Conservation (phyloP, 2,113 vertebrate genomes). For the Parus major region DNA sequence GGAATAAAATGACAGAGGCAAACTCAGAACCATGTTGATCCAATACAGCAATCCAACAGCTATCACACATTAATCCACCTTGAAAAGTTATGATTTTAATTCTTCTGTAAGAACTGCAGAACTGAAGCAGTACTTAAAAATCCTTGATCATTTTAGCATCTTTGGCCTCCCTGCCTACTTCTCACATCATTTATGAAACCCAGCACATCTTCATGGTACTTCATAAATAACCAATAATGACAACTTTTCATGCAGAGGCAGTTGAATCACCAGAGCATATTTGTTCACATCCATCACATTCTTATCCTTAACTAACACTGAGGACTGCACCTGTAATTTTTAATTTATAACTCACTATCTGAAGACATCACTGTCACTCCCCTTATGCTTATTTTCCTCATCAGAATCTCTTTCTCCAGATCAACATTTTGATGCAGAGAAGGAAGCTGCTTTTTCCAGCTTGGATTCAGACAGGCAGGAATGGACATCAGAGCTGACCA, state of each 20-base stretch:
- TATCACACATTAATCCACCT: neutral
- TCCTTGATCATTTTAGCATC: neutral
- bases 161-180: neutral
- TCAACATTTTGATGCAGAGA: neutral
- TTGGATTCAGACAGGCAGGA: neutral
- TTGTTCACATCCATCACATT: neutral
- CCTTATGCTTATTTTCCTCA: neutral
- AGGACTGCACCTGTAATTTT: neutral
- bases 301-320: neutral
- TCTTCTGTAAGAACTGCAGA: neutral
- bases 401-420: neutral
- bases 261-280: neutral
- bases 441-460: neutral
- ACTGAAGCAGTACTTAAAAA: neutral
- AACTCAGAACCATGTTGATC: neutral
- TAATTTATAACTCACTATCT: neutral
- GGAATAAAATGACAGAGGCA: neutral
- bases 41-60: neutral
- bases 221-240: slow-evolving; percentile 21
- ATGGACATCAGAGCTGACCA: neutral
- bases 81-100: neutral
- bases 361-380: neutral
- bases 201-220: neutral
- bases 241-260: neutral
- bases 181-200: slow-evolving; percentile 1